These are phyloP conservation scores for Catonia carolina DNA, from an alignment of 2,888 invertebrate genomes.

Conservation along the genomic window DNA sequence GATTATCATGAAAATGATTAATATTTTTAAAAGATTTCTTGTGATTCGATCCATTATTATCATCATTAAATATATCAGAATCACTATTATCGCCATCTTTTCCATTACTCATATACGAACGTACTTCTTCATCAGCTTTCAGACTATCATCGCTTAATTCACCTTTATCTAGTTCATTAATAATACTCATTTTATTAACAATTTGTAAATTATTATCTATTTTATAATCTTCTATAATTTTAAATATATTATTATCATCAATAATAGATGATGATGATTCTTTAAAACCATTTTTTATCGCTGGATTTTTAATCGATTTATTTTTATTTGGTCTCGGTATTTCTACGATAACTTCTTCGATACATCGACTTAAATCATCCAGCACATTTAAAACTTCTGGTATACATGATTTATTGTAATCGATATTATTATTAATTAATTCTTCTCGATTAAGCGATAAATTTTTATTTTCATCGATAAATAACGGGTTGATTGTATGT, in stretches of 20 bases:
- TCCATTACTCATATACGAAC: conserved; percentile 45
- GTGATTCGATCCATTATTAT: background rate
- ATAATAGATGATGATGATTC: background rate
- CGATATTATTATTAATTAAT: background rate
- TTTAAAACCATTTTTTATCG: conserved; percentile 2
- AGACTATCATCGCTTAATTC: conserved; percentile 43
- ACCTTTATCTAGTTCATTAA: conserved; percentile 13
- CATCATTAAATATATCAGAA: conserved; percentile 23
- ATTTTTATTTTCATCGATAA: conserved; percentile 8
- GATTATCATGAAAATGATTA: too few species aligned
- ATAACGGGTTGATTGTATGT: conserved; percentile 3
- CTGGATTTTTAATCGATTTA: conserved; percentile 12
- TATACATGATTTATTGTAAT: conserved; percentile 33
- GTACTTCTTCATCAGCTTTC: conserved; percentile 54
- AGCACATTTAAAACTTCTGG: conserved; percentile 23
- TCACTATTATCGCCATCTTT: conserved; percentile 15
- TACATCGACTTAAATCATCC: conserved; percentile 26
- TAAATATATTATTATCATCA: conserved; percentile 7
- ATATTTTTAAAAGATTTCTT: too few species aligned
- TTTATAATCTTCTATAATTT: conserved; percentile 22
- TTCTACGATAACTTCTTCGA: conserved; percentile 23
- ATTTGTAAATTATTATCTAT: background rate
- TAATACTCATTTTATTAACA: background rate
- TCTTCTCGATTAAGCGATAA: background rate
- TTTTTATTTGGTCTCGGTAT: conserved; percentile 18